Percentiles rank a stretch among this genome's conserved stretches.
phyloP scores from a whole-genome alignment of 2,113 vertebrate genomes.

The Andinoacara biseriatus region DNA sequence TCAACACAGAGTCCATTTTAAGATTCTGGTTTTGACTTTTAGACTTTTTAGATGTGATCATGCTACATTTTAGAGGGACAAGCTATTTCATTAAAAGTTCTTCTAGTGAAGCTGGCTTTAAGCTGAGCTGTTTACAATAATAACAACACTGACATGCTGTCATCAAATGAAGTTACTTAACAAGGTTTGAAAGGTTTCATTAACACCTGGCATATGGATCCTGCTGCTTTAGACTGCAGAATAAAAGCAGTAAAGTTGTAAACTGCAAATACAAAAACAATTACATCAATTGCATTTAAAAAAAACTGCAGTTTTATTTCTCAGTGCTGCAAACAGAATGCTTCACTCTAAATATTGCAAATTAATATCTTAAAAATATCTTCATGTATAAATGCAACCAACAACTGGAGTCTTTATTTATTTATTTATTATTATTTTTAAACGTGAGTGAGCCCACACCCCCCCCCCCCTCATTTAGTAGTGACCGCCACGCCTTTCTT shows the following conservation, averaged over 20 bases:
- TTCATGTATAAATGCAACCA: background rate
- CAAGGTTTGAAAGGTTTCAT: background rate
- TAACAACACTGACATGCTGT: background rate
- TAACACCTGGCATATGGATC: background rate
- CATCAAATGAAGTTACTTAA: background rate
- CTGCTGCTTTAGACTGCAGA: background rate
- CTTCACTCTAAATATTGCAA: background rate
- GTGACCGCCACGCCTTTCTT: constrained; percentile 77
- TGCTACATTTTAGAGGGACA: background rate
- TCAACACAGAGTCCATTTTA: no score
- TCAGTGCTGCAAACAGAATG: background rate
- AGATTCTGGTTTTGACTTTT: no score
- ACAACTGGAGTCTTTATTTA: background rate
- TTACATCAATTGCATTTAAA: background rate
- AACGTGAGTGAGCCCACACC: background rate
- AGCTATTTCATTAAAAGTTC: background rate
- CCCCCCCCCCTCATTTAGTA: constrained; percentile 63
- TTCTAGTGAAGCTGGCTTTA: background rate
- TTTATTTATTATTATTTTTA: background rate
- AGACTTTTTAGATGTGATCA: no score
- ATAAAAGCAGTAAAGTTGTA: background rate
- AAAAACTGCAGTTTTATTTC: background rate
- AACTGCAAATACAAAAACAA: background rate
- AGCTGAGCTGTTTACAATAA: background rate
- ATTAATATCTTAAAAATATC: background rate